Base-by-base conservation (phyloP, 2,113 vertebrate species). In the Poicephalus gulielmi region DNA sequence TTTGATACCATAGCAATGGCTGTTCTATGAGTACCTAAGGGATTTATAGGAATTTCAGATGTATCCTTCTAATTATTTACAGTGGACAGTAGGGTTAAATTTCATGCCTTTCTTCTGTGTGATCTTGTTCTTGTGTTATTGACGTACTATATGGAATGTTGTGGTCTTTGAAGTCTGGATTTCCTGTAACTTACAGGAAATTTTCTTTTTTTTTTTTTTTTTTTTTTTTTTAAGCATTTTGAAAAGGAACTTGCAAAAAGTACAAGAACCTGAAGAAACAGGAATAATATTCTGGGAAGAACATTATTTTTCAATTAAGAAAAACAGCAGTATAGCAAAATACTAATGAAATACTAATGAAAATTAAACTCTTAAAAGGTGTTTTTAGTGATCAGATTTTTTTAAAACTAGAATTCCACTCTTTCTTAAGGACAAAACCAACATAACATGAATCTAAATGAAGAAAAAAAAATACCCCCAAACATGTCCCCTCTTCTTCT, bases 401-500 rank as follows among this genome's bases (percentile, higher is more conserved):
- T 41, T 92, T 77, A 49, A 3, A 50, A 22, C 7, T 43, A 46
- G 7, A 27, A 25, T 7, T 69, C 0, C 0, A 31, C 9, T 74
- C 4, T 60, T 81, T 46, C 4, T 22, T 62, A 70, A 62, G 41
- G 17, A 10, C 17, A 62, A 73, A 90, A 69, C 22, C 12, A 53
- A 50, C 3, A 49, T 20, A 71, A 11, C 5, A 33, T 1, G 44
- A 49, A 68, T 60, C 25, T 55, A 70, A 84, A 50, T 46, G n/a
- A 64, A 59, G 20, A 59, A 23, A 59, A n/a, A 50, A 14, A 24
- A n/a, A 23, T 23, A 59, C 20, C 19, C 20, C 9, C 57, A 46
- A 4, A 0, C 0, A 2, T 6, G 5, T 3, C 2, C 6, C 7
- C 2, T 4, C 7, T 11, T 60, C 9, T 8, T 53, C 16, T 8